Conservation (phyloP, 2,797 vertebrate species). For the Eulemur mongoz region DNA sequence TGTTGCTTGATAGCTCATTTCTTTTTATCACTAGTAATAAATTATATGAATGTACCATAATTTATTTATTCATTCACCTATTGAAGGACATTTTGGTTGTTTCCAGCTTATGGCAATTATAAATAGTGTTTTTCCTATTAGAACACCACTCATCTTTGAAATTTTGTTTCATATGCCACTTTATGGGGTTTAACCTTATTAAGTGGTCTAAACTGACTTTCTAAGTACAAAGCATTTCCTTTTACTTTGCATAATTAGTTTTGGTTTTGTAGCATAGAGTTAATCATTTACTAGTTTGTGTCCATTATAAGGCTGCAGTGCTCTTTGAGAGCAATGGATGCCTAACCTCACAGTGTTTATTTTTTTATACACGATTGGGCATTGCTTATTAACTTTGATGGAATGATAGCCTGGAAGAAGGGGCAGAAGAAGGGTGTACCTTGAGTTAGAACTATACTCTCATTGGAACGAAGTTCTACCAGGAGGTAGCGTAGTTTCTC, state of each 20-base stretch:
- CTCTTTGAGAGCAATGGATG: neutral
- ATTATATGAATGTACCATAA: neutral
- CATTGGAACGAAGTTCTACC: constrained; percentile 20
- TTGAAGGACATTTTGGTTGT: neutral
- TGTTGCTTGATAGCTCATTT: constrained; percentile 2
- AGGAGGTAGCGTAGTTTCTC: neutral
- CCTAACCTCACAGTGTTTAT: constrained; percentile 6
- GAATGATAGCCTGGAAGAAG: constrained; percentile 24
- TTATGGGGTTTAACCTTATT: neutral
- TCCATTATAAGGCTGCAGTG: neutral
- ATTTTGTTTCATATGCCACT: neutral
- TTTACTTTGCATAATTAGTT: neutral
- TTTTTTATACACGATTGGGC: constrained; percentile 9
- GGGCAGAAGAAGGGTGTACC: neutral
- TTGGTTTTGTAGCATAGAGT: constrained; percentile 12
- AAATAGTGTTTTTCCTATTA: neutral
- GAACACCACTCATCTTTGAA: constrained; percentile 24
- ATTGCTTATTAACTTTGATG: constrained; percentile 46
- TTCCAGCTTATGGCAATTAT: neutral
- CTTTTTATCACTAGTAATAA: neutral
- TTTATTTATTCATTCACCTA: neutral
- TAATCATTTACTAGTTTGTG: constrained; percentile 46
- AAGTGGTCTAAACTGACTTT: neutral
- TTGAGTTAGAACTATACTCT: constrained; percentile 26
- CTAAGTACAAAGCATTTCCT: neutral